Percentiles rank a stretch among this genome's conserved stretches.
Conservation (phyloP, 2,888 invertebrate genomes). For the Synanthedon vespiformis region DNA sequence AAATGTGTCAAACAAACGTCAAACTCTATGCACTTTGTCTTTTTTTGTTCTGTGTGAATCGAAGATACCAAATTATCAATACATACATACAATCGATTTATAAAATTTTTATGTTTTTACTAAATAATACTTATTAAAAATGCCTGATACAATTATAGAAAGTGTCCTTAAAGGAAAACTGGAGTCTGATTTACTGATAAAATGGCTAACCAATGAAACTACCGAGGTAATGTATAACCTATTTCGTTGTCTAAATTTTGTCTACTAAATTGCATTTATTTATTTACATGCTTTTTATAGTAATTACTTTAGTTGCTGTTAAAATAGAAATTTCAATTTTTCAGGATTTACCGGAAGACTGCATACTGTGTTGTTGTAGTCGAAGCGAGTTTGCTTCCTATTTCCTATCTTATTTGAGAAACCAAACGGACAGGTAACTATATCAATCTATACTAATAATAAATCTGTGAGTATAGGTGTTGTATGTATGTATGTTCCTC, state of each 20-base stretch:
- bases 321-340: conserved; percentile 17
- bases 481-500: too few relatives aligned
- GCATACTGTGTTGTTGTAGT: conserved; percentile 43
- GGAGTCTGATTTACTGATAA: conserved; percentile 36
- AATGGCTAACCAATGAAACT: conserved; percentile 54
- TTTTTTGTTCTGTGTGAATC: too few relatives aligned
- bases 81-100: neutral
- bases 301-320: too few relatives aligned
- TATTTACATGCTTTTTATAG: too few relatives aligned
- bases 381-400: conserved; percentile 68
- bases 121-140: conserved; percentile 19
- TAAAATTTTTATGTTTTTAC: neutral
- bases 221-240: conserved; percentile 41
- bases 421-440: conserved; percentile 64
- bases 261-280: too few relatives aligned
- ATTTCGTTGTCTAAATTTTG: conserved; percentile 18
- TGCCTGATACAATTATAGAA: conserved; percentile 62
- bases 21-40: too few relatives aligned
- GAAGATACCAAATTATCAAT: too few relatives aligned
- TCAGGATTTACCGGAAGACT: conserved; percentile 48
- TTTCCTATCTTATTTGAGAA: conserved; percentile 67
- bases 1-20: too few relatives aligned
- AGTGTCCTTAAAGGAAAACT: conserved; percentile 55
- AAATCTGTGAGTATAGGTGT: too few relatives aligned
- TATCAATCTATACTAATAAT: too few relatives aligned